Evolutionary conservation across 2,888 invertebrate genomes (phyloP).

Genomic region (Andricus curvator): DNA sequence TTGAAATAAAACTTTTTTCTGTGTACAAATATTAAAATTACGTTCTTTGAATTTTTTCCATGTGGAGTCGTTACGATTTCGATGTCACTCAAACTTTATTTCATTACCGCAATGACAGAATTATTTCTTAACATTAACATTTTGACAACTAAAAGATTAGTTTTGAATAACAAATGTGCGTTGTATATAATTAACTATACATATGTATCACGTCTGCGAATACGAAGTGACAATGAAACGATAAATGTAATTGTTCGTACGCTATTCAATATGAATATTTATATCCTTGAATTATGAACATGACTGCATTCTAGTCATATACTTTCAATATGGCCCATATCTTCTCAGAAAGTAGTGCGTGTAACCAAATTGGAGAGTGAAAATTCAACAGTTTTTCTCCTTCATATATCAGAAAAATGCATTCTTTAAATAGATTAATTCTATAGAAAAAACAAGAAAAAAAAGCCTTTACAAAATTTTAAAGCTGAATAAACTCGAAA

Average conservation of each 20-base stretch:
- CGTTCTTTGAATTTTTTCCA: not conserved
- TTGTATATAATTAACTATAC: not conserved
- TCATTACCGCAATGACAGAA: slow-evolving; percentile 13
- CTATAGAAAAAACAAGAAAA: no score
- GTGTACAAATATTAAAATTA: no score
- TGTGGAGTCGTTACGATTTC: slow-evolving; percentile 1
- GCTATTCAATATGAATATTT: not conserved
- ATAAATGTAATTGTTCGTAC: not conserved
- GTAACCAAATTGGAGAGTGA: no score
- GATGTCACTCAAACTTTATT: slow-evolving; percentile 4
- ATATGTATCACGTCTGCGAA: not conserved
- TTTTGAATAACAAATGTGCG: not conserved
- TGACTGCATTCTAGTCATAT: not conserved
- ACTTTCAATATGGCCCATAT: no score
- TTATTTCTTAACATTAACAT: slow-evolving; percentile 6
- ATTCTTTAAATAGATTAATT: no score
- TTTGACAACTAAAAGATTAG: slow-evolving; percentile 6
- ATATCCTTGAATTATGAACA: not conserved
- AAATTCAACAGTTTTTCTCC: no score
- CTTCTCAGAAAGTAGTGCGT: no score
- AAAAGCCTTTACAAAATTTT: no score
- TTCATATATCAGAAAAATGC: no score
- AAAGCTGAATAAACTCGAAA: no score
- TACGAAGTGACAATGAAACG: not conserved
- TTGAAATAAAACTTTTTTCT: no score